A percentile compares a stretch with the other conserved stretches of the same genome.
phyloP scores from a whole-genome alignment of 2,888 invertebrate species.

The Gasteruption jaculator region DNA sequence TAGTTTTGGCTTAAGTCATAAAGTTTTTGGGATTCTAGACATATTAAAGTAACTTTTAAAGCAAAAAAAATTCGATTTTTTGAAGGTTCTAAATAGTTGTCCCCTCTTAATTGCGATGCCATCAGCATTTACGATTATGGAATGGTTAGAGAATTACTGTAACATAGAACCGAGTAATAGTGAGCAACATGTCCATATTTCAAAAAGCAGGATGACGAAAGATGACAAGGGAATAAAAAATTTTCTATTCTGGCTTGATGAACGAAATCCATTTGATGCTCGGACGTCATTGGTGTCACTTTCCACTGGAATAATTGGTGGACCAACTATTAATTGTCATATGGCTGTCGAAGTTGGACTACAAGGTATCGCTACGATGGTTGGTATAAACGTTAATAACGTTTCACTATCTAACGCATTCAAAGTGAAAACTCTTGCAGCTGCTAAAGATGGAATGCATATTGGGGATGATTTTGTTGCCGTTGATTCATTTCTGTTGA shows the following conservation, averaged over 20 bases:
- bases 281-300: constrained; percentile 16
- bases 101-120: constrained; percentile 16
- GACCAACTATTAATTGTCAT: constrained; percentile 24
- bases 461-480: constrained; percentile 11
- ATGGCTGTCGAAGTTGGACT: constrained; percentile 21
- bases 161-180: constrained; percentile 13
- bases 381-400: constrained; percentile 21
- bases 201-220: constrained; percentile 19
- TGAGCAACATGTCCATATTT: constrained; percentile 28
- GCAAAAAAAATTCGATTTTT: no score
- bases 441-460: constrained; percentile 7
- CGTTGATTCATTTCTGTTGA: constrained; percentile 27
- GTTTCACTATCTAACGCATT: constrained; percentile 13
- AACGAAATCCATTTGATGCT: constrained; percentile 24
- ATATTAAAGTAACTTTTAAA: no score
- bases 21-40: no score
- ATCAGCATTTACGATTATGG: constrained; percentile 15
- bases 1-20: no score
- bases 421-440: constrained; percentile 20
- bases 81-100: no score
- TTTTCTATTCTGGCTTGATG: constrained; percentile 23
- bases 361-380: constrained; percentile 17
- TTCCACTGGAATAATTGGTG: constrained; percentile 23
- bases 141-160: constrained; percentile 18
- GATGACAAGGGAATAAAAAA: constrained; percentile 25